phyloP scores from a whole-genome alignment of 92 coral and sea anemone genomes.

The Plumapathes pennacea region DNA sequence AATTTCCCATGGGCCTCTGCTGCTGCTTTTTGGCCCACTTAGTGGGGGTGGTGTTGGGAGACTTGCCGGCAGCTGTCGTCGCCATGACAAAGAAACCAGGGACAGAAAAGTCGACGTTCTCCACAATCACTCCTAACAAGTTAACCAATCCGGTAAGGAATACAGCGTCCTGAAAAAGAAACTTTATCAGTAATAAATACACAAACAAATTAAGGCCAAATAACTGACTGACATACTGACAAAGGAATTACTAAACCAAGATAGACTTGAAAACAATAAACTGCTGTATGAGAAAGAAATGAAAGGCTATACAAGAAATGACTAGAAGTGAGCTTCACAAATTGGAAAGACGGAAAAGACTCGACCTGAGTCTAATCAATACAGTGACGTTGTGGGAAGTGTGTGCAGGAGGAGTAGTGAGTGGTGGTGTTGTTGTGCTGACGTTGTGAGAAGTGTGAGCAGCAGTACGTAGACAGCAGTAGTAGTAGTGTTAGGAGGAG shows the following conservation, averaged over 20 bases:
- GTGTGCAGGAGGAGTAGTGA: no score
- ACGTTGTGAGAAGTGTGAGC: no score
- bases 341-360: no score
- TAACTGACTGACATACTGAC: neutral
- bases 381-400: no score
- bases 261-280: no score
- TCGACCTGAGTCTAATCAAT: no score
- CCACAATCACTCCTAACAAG: conserved; percentile 57
- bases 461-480: no score
- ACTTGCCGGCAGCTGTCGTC: conserved; percentile 54
- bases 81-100: conserved; percentile 55
- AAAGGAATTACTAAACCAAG: no score
- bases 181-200: neutral
- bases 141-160: conserved; percentile 66
- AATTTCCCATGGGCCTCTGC: conserved; percentile 71
- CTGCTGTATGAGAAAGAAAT: no score
- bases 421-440: no score
- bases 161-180: conserved; percentile 53
- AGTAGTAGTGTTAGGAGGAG: no score
- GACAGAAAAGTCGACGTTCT: conserved; percentile 81
- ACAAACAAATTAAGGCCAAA: neutral
- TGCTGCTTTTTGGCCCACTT: conserved; percentile 54
- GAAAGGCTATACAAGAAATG: neutral
- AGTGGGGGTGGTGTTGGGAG: conserved; percentile 69
- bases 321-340: neutral